Evolutionary conservation across 2,888 invertebrate species (phyloP).

Genomic region (Troides helena): DNA sequence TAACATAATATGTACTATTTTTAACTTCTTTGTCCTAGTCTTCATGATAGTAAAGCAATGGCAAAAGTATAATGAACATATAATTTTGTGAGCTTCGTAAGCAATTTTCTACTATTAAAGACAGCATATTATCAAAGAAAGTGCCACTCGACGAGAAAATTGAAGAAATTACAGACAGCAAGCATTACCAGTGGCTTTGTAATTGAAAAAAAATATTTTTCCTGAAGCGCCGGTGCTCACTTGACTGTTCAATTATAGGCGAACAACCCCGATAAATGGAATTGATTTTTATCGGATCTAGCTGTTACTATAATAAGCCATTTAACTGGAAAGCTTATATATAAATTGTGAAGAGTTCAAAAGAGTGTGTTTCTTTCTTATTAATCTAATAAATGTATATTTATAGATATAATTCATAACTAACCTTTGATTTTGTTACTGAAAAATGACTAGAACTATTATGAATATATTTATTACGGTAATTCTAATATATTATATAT

Average conservation of each 20-base stretch:
- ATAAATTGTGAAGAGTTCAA: conserved; percentile 14
- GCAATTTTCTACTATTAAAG: conserved; percentile 13
- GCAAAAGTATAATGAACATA: neutral
- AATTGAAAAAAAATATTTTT: conserved; percentile 52
- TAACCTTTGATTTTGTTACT: too few species aligned
- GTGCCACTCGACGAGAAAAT: conserved; percentile 40
- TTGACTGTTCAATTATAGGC: conserved; percentile 54
- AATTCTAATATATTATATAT: too few species aligned
- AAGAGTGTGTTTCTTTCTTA: neutral
- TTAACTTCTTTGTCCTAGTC: neutral
- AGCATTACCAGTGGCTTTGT: conserved; percentile 41
- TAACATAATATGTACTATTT: neutral
- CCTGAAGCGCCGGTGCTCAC: conserved; percentile 48
- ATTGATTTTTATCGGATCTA: conserved; percentile 46
- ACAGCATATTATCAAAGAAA: conserved; percentile 34
- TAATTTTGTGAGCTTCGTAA: conserved; percentile 1
- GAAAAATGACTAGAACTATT: too few species aligned
- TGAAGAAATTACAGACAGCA: conserved; percentile 55
- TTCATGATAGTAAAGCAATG: neutral
- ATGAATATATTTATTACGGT: too few species aligned
- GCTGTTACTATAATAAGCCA: conserved; percentile 30
- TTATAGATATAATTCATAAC: too few species aligned
- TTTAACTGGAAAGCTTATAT: conserved; percentile 29
- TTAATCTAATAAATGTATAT: too few species aligned
- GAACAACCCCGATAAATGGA: conserved; percentile 46